Percentiles rank a stretch among this genome's conserved stretches.
These are phyloP conservation scores for Lepus europaeus DNA, from an alignment of 2,113 vertebrate genomes.

Conservation along the genomic window DNA sequence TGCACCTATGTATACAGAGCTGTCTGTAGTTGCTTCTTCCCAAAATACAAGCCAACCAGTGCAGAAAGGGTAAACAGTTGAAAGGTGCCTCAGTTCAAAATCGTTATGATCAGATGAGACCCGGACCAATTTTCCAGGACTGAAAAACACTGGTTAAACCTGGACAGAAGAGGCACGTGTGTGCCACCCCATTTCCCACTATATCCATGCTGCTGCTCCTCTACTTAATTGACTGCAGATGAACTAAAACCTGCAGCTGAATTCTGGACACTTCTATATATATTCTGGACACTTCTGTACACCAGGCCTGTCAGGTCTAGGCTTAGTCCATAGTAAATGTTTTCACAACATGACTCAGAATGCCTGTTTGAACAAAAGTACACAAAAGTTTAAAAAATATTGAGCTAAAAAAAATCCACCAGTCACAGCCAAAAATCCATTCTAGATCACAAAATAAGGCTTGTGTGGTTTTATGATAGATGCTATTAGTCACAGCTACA, in stretches of 20 bases:
- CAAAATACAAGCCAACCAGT: background rate
- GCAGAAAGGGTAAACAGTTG: constrained; percentile 1
- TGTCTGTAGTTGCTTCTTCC: background rate
- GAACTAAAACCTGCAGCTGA: background rate
- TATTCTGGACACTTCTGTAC: background rate
- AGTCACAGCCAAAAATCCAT: background rate
- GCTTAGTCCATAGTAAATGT: background rate
- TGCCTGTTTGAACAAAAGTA: background rate
- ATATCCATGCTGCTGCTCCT: background rate
- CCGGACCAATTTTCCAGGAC: background rate
- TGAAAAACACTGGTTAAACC: background rate
- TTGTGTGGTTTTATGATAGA: constrained; percentile 6
- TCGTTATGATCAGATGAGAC: background rate
- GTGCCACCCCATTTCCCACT: too few relatives aligned
- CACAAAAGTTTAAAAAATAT: background rate
- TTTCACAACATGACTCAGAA: background rate
- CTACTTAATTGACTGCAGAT: background rate
- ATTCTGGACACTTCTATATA: background rate
- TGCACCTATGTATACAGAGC: background rate
- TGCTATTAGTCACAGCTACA: background rate
- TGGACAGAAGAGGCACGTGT: background rate
- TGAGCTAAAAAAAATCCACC: background rate
- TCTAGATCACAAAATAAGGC: constrained; percentile 4
- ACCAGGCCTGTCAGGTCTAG: background rate
- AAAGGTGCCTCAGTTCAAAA: background rate